phyloP scores from a whole-genome alignment of 2,888 invertebrate genomes.

The Agrochola lychnidis region DNA sequence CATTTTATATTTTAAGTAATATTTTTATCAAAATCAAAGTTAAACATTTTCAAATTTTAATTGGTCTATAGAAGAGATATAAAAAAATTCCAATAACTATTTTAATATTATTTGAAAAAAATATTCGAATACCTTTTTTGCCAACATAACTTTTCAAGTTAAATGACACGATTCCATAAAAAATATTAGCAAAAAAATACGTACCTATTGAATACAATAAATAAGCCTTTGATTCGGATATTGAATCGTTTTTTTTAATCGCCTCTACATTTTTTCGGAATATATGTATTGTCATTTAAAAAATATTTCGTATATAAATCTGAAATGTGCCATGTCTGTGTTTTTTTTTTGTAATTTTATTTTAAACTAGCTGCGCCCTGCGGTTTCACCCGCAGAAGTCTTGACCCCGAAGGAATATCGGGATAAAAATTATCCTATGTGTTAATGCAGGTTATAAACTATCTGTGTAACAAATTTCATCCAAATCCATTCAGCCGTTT shows the following conservation, averaged over 20 bases:
- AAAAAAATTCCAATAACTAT: not conserved
- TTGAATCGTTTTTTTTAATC: slow-evolving; percentile 5
- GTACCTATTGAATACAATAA: not conserved
- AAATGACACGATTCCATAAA: not conserved
- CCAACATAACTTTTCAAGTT: not conserved
- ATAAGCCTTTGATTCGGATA: not conserved
- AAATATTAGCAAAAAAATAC: not conserved
- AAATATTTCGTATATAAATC: not conserved
- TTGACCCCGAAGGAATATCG: too few species aligned
- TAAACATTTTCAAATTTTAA: slow-evolving; percentile 3
- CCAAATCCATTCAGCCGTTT: too few species aligned
- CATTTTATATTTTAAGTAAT: slow-evolving; percentile 14
- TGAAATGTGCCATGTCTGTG: not conserved
- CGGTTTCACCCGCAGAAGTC: too few species aligned
- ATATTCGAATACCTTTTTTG: not conserved
- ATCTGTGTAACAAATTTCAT: too few species aligned
- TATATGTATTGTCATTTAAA: not conserved
- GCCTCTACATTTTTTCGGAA: not conserved
- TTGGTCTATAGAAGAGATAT: not conserved
- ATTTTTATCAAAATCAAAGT: slow-evolving; percentile 10
- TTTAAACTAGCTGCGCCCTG: not conserved
- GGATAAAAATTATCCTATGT: too few species aligned
- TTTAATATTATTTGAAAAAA: not conserved
- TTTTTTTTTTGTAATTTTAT: not conserved
- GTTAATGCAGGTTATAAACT: too few species aligned